Percentiles rank a stretch among this genome's conserved stretches.
These are phyloP conservation scores for human DNA, from an alignment of 2,113 vertebrate species.

Conservation along the genomic window DNA sequence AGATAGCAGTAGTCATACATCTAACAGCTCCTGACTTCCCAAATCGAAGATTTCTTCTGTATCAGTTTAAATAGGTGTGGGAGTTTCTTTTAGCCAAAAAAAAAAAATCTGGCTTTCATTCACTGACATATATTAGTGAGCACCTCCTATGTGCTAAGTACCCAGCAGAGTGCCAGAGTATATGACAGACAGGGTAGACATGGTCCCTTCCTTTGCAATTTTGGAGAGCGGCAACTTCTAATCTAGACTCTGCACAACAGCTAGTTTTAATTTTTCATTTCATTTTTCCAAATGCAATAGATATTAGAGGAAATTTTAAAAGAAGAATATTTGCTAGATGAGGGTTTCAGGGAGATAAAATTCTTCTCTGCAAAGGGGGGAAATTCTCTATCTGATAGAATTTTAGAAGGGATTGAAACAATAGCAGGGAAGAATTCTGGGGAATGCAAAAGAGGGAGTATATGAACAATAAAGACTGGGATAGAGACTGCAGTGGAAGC, in stretches of 20 bases:
- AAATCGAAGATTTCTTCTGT: background rate
- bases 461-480: background rate
- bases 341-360: background rate
- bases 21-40: too few species aligned
- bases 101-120: background rate
- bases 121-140: rapidly evolving
- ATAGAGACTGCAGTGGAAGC: background rate
- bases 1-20: background rate
- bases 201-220: rapidly evolving
- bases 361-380: background rate
- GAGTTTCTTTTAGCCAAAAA: background rate
- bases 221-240: background rate
- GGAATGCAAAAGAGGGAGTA: background rate
- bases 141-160: background rate
- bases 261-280: background rate
- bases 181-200: rapidly evolving
- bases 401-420: background rate
- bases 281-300: background rate
- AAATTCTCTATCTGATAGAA: background rate
- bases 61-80: background rate
- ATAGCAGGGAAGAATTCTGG: too few species aligned
- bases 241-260: too few species aligned
- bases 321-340: background rate
- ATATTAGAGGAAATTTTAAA: background rate
- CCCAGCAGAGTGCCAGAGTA: background rate